phyloP scores from a whole-genome alignment of 2,797 vertebrate genomes.

The Corythornis leucogaster region DNA sequence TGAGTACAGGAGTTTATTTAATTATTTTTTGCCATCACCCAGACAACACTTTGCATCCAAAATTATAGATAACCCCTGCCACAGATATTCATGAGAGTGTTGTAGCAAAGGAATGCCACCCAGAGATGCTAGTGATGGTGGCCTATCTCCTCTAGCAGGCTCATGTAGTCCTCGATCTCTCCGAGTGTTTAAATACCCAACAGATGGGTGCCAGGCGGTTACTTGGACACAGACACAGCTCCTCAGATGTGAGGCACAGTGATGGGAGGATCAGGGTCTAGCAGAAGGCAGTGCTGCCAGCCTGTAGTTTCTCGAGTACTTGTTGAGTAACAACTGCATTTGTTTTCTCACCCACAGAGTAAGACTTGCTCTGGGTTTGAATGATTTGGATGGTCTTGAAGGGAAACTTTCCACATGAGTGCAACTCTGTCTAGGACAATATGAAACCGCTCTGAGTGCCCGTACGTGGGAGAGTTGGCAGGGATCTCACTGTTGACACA shows the following conservation, averaged over 20 bases:
- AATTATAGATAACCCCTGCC: background rate
- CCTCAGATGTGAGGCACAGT: background rate
- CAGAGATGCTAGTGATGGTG: background rate
- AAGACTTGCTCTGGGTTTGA: background rate
- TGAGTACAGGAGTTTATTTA: background rate
- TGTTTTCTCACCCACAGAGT: background rate
- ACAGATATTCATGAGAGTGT: background rate
- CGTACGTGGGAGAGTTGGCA: constrained; percentile 48
- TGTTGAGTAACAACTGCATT: constrained; percentile 16
- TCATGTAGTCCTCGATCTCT: background rate
- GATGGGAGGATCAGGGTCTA: background rate
- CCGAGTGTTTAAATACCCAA: background rate
- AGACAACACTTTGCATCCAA: background rate
- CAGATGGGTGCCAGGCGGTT: background rate
- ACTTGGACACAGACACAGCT: background rate
- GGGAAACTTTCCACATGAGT: constrained; percentile 21
- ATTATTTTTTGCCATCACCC: background rate
- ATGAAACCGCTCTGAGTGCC: background rate
- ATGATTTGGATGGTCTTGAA: background rate
- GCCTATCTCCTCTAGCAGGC: background rate
- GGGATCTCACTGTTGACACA: constrained; percentile 44
- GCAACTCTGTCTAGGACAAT: constrained; percentile 9
- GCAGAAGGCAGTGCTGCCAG: constrained; percentile 5
- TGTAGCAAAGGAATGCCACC: background rate
- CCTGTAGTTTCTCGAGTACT: background rate